phyloP scores from a whole-genome alignment of 2,888 invertebrate species.

The Dicycla oo region DNA sequence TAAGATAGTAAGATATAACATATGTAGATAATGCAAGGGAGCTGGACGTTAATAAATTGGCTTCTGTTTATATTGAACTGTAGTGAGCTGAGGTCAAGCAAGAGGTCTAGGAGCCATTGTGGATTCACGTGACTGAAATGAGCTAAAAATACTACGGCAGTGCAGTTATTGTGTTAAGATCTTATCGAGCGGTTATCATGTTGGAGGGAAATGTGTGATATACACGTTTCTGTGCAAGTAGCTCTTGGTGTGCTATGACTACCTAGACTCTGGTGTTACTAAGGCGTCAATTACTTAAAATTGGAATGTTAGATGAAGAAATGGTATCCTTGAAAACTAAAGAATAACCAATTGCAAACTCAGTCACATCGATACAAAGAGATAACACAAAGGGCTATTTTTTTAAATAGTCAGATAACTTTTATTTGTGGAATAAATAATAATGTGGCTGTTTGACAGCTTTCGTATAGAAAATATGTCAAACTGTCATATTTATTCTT shows the following conservation, averaged over 20 bases:
- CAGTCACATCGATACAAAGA: neutral
- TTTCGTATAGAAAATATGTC: too few species aligned
- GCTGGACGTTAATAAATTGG: slow-evolving; percentile 39
- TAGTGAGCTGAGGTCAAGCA: slow-evolving; percentile 38
- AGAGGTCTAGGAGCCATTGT: slow-evolving; percentile 46
- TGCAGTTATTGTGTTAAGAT: slow-evolving; percentile 33
- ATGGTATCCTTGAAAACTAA: neutral
- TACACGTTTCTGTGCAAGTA: slow-evolving; percentile 4
- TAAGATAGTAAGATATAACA: too few species aligned
- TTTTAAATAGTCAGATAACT: too few species aligned
- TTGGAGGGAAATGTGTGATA: slow-evolving; percentile 13
- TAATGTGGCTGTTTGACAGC: too few species aligned
- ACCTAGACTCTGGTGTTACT: neutral
- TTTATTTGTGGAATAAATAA: too few species aligned
- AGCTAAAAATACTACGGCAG: slow-evolving; percentile 40
- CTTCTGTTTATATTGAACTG: slow-evolving; percentile 50
- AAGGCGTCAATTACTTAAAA: neutral
- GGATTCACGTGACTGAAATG: slow-evolving; percentile 44
- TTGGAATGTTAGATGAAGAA: neutral
- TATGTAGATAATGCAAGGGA: slow-evolving; percentile 39
- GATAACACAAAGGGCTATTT: neutral
- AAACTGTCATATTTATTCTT: too few species aligned
- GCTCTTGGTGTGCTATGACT: neutral
- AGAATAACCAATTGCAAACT: neutral
- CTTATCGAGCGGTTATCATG: slow-evolving; percentile 38